Evolutionary conservation across 1,140 invertebrate genomes (phyloP), one percentile per base, ranked within the genome.

Genomic region (Paralvinella palmiformis): DNA sequence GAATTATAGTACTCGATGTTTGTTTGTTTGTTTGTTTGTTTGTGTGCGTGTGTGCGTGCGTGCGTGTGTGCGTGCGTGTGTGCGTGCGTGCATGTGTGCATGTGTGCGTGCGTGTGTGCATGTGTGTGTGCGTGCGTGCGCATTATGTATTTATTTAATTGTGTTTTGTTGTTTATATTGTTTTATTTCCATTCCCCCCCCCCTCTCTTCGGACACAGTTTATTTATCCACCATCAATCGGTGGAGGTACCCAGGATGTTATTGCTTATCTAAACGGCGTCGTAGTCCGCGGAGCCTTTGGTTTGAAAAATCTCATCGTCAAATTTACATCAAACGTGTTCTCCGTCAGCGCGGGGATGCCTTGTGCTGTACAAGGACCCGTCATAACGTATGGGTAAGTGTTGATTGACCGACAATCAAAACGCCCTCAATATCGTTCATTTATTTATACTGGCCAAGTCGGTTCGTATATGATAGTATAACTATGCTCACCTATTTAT

Each of bases 231-330:
- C 64, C 56, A 32, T 73, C 74, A 17, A 65, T 70, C 10, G 74
- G 74, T 1, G 71, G 68, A 29, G 74, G 74, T 13, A 56, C 73
- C 22, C 70, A 70, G 24, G 74, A 75, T 62, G 68, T 74, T 17
- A 74, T 75, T 57, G 73, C 73, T 10, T 73, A 74, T 22, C 63
- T 75, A 4, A 75, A 75, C 63, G 74, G 74, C n/a, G 68, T 67
- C 24, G 69, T 72, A 27, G 73, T 75, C 64, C 64, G 67, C 20
- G 27, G 64, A 41, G 53, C 58, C 22, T 63, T 68, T 69, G 35
- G 69, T 22, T 20, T 74, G 20, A 71, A 70, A 53, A 73, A 71
- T 3, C 62, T 75, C 22, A 44, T 69, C 27, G 68, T 67, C 52
- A 75, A 74, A 66, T 72, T 73, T 55, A 45, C 71, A 10, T 73